phyloP scores from a whole-genome alignment of 2,888 invertebrate genomes.

The Cryptocephalus primarius region DNA sequence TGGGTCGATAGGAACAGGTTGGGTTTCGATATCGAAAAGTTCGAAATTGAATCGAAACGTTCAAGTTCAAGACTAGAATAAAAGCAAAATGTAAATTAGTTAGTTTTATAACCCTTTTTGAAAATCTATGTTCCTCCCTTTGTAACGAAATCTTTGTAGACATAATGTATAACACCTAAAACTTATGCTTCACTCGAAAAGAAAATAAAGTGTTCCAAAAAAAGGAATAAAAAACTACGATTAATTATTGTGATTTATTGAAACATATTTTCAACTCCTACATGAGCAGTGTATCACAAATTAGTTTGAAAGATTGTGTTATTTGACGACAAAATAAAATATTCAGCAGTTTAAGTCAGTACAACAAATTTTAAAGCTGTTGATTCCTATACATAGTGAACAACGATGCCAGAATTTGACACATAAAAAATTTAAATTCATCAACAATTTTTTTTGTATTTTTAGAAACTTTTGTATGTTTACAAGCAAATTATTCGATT shows the following conservation, averaged over 20 bases:
- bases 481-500: not conserved
- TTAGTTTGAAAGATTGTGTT: conserved; percentile 23
- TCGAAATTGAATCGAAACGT: no score
- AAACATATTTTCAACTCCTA: conserved; percentile 26
- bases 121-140: no score
- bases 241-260: conserved; percentile 25
- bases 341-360: conserved; percentile 19
- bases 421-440: conserved; percentile 14
- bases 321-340: conserved; percentile 17
- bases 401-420: conserved; percentile 18
- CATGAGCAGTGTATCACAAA: conserved; percentile 33
- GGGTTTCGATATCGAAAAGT: no score
- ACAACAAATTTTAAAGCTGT: conserved; percentile 19
- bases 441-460: conserved; percentile 12
- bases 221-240: conserved; percentile 4
- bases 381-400: conserved; percentile 15
- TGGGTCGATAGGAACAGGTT: no score
- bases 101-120: no score
- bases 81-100: no score
- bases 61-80: no score
- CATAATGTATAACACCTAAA: no score
- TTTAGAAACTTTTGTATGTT: conserved; percentile 15
- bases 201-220: no score
- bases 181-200: no score
- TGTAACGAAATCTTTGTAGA: no score